A percentile compares a stretch with the other conserved stretches of the same genome.
Conservation (phyloP, 2,888 invertebrate genomes). For the Lepetodrilus schrolli region DNA sequence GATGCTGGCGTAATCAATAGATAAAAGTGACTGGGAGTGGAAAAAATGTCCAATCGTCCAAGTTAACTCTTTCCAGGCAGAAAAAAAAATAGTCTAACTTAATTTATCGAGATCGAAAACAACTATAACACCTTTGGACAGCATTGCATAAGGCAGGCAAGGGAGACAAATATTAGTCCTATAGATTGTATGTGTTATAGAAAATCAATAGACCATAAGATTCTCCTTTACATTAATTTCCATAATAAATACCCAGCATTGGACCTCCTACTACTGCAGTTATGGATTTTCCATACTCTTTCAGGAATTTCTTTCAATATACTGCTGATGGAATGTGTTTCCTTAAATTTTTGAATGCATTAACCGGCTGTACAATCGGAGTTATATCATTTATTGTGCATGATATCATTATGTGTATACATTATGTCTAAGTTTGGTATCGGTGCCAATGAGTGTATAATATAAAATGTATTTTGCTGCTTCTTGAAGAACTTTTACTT, state of each 20-base stretch:
- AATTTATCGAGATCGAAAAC: slow-evolving; percentile 23
- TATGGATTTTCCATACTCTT: slow-evolving; percentile 23
- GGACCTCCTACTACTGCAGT: slow-evolving; percentile 4
- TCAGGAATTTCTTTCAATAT: slow-evolving; percentile 12
- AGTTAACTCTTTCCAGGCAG: not conserved
- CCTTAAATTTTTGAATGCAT: too few relatives aligned
- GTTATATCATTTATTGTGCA: too few relatives aligned
- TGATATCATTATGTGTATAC: too few relatives aligned
- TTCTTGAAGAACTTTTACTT: too few relatives aligned
- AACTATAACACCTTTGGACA: slow-evolving; percentile 9
- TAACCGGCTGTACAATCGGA: too few relatives aligned
- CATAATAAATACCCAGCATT: slow-evolving; percentile 23
- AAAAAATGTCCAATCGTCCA: slow-evolving; percentile 7
- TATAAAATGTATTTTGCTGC: too few relatives aligned
- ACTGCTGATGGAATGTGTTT: not conserved
- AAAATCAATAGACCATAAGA: slow-evolving; percentile 28
- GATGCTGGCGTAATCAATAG: not conserved
- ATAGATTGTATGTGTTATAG: slow-evolving; percentile 19
- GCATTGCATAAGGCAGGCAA: not conserved
- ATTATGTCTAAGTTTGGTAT: too few relatives aligned
- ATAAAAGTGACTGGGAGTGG: slow-evolving; percentile 11
- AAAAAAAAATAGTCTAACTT: slow-evolving; percentile 20
- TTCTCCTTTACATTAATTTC: slow-evolving; percentile 31
- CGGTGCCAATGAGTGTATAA: too few relatives aligned
- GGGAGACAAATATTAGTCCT: slow-evolving; percentile 28